Evolutionary conservation across 2,797 vertebrate species (phyloP).

Genomic region (Trematomus bernacchii): DNA sequence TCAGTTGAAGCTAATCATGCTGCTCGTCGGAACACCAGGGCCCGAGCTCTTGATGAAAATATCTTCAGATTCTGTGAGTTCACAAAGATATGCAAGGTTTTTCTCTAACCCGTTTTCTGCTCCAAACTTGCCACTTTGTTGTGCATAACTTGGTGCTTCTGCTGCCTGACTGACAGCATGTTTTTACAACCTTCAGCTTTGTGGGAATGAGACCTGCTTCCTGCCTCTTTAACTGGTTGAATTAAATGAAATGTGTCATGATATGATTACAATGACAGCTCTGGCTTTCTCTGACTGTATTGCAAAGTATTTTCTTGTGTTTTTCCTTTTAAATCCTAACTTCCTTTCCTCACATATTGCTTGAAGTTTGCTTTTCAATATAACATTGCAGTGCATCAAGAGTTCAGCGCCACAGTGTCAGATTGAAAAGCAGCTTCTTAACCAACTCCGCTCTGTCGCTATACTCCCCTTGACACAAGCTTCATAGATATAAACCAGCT

Average conservation of each 20-base stretch:
- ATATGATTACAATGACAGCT: conserved; percentile 26
- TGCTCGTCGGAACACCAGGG: conserved; percentile 98
- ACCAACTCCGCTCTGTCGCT: conserved; percentile 87
- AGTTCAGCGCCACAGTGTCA: conserved; percentile 27
- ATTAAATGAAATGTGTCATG: conserved; percentile 26
- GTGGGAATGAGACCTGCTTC: conserved; percentile 43
- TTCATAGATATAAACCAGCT: conserved; percentile 99
- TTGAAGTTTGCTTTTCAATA: conserved; percentile 48
- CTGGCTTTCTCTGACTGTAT: conserved; percentile 44
- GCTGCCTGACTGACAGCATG: conserved; percentile 70
- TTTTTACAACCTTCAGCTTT: conserved; percentile 46
- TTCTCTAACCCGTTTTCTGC: conserved; percentile 53
- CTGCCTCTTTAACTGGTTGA: conserved; percentile 36
- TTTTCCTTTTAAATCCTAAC: conserved; percentile 32
- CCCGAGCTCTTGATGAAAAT: conserved; percentile 99
- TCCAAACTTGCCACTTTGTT: conserved; percentile 51
- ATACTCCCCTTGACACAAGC: conserved; percentile 96
- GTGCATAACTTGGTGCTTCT: conserved; percentile 46
- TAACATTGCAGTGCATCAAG: conserved; percentile 30
- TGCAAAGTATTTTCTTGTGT: conserved; percentile 37
- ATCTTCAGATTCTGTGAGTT: conserved; percentile 99
- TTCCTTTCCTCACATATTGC: conserved; percentile 36
- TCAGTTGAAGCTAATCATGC: conserved; percentile 99
- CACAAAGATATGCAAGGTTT: conserved; percentile 60
- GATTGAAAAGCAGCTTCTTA: conserved; percentile 70